Base-by-base conservation (phyloP, 2,888 invertebrate species). In the Panopea generosa region DNA sequence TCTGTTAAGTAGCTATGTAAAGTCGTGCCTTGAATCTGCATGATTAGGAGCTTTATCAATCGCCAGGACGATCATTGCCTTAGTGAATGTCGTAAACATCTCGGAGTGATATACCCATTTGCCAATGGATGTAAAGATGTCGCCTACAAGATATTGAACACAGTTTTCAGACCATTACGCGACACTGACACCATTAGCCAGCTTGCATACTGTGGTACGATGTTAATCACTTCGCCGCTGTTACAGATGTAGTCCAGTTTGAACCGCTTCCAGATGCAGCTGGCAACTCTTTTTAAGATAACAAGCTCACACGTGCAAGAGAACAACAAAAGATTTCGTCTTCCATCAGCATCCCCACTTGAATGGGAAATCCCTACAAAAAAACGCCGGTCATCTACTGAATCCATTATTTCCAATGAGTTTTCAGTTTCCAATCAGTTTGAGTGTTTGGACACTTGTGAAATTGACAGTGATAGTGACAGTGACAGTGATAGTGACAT, bases 181-280 rank as follows among this genome's bases (percentile, higher is more conserved):
- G 59, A 57, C n/a, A 11, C 1, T n/a, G 24, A 1, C 27, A 16
- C 14, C 14, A 18, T 16, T 16, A 22, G 1, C 16, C 11, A 53
- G 55, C 55, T 53, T 11, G 26, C 11, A 26, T 53, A 16, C 14
- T 53, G 11, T 53, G 55, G 55, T 53, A 53, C 55, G 26, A 18
- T 11, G 26, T 26, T n/a, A n/a, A n/a, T n/a, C n/a, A n/a, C n/a
- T n/a, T n/a, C n/a, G n/a, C n/a, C n/a, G n/a, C n/a, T n/a, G 55
- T 14, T 27, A n/a, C 26, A 4, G 11, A 18, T 18, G 29, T 53
- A 27, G 55, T 53, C 22, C 20, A 26, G 14, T 2, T 22, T 53
- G 27, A 53, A 53, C 27, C 3, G 26, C 2, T 27, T 53, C 4
- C 26, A n/a, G n/a, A n/a, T n/a, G n/a, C n/a, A n/a, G n/a, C n/a